A percentile compares a stretch with the other conserved stretches of the same genome.
These are phyloP conservation scores for Micronisus gabar DNA, from an alignment of 2,113 vertebrate species.

Conservation along the genomic window DNA sequence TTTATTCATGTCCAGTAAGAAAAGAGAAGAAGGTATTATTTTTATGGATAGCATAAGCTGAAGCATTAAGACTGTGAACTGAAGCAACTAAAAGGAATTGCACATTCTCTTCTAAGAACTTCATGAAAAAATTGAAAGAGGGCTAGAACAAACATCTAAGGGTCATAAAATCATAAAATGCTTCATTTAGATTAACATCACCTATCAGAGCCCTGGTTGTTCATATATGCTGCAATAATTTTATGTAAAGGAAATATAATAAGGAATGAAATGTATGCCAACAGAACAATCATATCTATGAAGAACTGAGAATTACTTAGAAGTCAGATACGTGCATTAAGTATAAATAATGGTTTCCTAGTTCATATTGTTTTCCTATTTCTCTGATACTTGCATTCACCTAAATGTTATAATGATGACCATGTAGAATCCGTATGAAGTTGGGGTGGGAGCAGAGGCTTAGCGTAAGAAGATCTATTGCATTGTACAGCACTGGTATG, in stretches of 20 bases:
- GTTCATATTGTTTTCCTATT: neutral
- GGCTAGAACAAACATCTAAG: neutral
- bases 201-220: neutral
- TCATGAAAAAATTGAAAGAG: neutral
- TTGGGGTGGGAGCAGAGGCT: neutral
- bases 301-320: neutral
- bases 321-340: neutral
- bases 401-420: neutral
- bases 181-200: neutral
- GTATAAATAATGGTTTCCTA: neutral
- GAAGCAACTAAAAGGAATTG: neutral
- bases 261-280: neutral
- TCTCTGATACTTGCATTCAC: neutral
- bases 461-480: neutral
- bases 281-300: neutral
- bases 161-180: neutral
- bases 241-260: neutral
- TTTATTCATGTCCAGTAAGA: neutral
- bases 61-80: neutral
- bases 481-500: neutral
- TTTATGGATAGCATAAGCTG: neutral
- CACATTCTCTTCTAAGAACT: neutral
- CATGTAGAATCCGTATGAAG: neutral
- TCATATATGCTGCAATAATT: neutral
- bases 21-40: neutral